phyloP scores from a whole-genome alignment of 2,797 vertebrate species.

The Rhynchonycteris naso region DNA sequence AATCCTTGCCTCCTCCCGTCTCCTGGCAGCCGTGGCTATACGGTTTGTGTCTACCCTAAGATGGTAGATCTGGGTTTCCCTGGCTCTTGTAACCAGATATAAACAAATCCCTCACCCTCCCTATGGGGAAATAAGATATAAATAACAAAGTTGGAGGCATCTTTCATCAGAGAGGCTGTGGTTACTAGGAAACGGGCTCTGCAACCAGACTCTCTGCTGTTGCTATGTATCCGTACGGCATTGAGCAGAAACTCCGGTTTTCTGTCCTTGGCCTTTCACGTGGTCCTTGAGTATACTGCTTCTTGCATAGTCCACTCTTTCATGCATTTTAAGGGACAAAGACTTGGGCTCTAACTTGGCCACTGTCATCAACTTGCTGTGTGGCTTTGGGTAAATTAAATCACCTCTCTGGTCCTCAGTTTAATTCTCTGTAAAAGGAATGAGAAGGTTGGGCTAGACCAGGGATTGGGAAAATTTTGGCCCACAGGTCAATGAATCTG shows the following conservation, averaged over 20 bases:
- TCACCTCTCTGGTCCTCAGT: constrained; percentile 49
- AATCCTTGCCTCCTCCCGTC: not conserved
- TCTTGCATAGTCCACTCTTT: not conserved
- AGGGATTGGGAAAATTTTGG: not conserved
- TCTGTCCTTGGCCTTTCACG: constrained; percentile 6
- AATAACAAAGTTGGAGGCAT: constrained; percentile 68
- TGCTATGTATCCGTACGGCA: not conserved
- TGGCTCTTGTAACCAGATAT: constrained; percentile 67
- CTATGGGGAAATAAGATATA: constrained; percentile 72
- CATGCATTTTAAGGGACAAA: not conserved
- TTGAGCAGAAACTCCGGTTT: not conserved
- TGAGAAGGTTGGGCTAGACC: not conserved
- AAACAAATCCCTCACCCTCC: constrained; percentile 62
- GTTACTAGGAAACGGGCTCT: constrained; percentile 70
- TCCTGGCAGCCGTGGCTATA: constrained; percentile 26
- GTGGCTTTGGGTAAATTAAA: not conserved
- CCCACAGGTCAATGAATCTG: not conserved
- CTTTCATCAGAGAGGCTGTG: constrained; percentile 62
- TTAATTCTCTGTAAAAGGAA: not conserved
- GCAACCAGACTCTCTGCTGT: constrained; percentile 4
- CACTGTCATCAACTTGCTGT: not conserved
- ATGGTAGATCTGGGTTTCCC: constrained; percentile 59
- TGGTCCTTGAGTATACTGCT: not conserved
- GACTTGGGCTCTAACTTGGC: not conserved
- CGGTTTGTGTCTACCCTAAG: constrained; percentile 10